Percentiles rank a stretch among this genome's conserved stretches.
Evolutionary conservation across 2,113 vertebrate species (phyloP).

Genomic region (Rhabdornis inornatus): DNA sequence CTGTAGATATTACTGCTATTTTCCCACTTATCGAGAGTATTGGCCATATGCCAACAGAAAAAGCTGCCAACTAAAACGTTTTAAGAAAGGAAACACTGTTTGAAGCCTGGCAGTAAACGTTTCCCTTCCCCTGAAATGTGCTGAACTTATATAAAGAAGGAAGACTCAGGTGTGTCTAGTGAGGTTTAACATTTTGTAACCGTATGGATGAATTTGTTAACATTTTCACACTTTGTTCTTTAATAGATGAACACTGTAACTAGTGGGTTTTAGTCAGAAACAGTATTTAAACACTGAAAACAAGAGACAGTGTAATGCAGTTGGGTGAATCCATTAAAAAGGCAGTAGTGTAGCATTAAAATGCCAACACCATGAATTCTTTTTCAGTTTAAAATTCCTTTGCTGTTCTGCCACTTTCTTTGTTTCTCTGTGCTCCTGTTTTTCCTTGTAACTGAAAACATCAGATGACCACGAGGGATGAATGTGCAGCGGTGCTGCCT

Average conservation of each 20-base stretch:
- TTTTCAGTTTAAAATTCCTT: constrained; percentile 20
- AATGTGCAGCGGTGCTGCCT: neutral
- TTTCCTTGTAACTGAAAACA: constrained; percentile 30
- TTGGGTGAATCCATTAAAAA: neutral
- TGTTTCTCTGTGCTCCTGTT: constrained; percentile 20
- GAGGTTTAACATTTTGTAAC: neutral
- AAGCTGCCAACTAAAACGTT: constrained; percentile 30
- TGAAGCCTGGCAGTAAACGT: constrained; percentile 11
- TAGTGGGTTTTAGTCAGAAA: neutral
- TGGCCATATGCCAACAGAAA: neutral
- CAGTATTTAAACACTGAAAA: neutral
- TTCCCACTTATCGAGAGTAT: neutral
- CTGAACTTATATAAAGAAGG: neutral
- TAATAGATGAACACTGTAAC: neutral
- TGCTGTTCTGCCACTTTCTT: constrained; percentile 18
- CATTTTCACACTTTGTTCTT: neutral
- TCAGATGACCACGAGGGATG: constrained; percentile 2
- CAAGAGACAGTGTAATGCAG: neutral
- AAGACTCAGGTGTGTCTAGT: neutral
- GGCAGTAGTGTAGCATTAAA: neutral
- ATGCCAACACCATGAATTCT: neutral
- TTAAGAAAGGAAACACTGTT: constrained; percentile 24
- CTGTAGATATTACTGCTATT: neutral
- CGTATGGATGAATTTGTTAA: neutral
- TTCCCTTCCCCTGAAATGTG: neutral